Percentiles rank a stretch among this genome's conserved stretches.
Conservation (phyloP, 1,140 invertebrate species). For the Conus betulinus region DNA sequence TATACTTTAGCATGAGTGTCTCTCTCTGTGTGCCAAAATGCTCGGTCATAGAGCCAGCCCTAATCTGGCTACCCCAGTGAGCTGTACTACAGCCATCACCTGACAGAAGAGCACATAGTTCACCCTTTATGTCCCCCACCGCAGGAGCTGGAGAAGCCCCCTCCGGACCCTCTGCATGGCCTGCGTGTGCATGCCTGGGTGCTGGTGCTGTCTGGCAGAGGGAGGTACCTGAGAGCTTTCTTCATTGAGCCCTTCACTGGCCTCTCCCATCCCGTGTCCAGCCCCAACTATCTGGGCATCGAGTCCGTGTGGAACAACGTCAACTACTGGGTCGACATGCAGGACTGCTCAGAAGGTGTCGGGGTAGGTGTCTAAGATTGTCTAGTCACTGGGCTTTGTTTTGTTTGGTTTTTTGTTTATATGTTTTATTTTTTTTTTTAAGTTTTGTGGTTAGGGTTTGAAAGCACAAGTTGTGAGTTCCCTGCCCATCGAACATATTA, state of each 20-base stretch:
- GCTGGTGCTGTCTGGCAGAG: constrained; percentile 80
- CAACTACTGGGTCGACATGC: constrained; percentile 91
- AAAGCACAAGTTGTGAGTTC: too few species aligned
- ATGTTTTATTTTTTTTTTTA: too few species aligned
- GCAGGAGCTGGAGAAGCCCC: constrained; percentile 81
- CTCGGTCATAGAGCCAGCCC: too few species aligned
- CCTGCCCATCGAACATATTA: too few species aligned
- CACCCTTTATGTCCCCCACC: constrained; percentile 21
- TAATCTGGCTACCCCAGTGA: too few species aligned
- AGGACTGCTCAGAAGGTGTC: constrained; percentile 78
- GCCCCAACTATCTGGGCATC: constrained; percentile 84
- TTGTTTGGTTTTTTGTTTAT: too few species aligned
- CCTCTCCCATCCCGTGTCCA: constrained; percentile 78
- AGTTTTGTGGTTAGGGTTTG: too few species aligned
- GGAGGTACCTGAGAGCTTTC: constrained; percentile 81
- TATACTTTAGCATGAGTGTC: too few species aligned
- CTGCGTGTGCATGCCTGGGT: constrained; percentile 91
- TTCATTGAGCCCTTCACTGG: constrained; percentile 92
- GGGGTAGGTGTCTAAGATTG: constrained; percentile 53
- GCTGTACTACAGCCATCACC: too few species aligned
- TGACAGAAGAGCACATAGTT: neutral
- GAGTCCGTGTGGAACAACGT: constrained; percentile 91
- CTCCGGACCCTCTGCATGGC: constrained; percentile 83
- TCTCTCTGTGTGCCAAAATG: neutral
- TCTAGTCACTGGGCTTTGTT: too few species aligned